Conservation (phyloP, 2,797 vertebrate genomes). For the Rhincodon typus region DNA sequence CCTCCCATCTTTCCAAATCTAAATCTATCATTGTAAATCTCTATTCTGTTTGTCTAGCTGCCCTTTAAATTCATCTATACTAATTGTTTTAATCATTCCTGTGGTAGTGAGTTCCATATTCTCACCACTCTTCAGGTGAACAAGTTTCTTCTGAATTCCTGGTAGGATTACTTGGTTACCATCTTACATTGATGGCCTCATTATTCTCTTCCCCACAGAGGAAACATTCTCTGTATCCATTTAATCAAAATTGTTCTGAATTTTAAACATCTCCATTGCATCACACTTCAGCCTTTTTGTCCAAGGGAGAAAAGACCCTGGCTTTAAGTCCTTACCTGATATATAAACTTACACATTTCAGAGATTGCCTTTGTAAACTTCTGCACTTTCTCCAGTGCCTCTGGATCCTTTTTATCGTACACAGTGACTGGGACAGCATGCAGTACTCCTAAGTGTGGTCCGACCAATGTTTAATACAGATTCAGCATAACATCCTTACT, state of each 20-base stretch:
- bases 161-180: not conserved
- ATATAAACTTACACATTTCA: not conserved
- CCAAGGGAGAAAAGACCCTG: not conserved
- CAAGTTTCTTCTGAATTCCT: not conserved
- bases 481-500: not conserved
- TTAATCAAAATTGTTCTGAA: not conserved
- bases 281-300: not conserved
- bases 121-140: not conserved
- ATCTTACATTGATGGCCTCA: not conserved
- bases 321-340: not conserved
- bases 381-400: not conserved
- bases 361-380: not conserved
- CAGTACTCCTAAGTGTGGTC: not conserved
- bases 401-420: not conserved
- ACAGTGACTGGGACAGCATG: not conserved
- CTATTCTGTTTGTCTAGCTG: not conserved
- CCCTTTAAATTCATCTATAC: not conserved
- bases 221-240: not conserved
- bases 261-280: not conserved
- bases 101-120: not conserved
- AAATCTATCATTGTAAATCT: not conserved
- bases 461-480: not conserved
- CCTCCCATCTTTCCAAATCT: not conserved
- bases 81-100: not conserved
- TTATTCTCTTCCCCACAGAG: not conserved